phyloP scores from a whole-genome alignment of 2,888 invertebrate species.

The Branchellion lobata region DNA sequence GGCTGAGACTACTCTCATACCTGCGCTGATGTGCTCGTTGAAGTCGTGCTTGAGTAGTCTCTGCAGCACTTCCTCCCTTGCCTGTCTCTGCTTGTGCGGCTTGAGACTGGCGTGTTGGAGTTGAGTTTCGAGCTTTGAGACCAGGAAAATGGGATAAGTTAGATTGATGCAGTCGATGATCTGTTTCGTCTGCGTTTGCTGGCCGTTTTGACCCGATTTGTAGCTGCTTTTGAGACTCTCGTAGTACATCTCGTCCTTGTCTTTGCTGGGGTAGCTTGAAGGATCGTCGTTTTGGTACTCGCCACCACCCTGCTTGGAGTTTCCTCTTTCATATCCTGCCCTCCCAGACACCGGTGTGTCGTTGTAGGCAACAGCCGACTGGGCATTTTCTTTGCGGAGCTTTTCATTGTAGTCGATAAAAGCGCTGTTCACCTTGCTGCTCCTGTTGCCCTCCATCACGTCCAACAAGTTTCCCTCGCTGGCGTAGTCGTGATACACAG shows the following conservation, averaged over 20 bases:
- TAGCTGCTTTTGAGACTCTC: neutral
- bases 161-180: neutral
- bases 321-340: too few species aligned
- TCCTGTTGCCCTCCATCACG: neutral
- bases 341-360: too few species aligned
- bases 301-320: neutral
- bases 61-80: neutral
- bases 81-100: slow-evolving; percentile 2
- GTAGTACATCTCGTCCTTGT: neutral
- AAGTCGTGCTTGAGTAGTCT: neutral
- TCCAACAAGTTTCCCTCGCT: neutral
- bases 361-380: too few species aligned
- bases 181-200: too few species aligned
- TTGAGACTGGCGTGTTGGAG: neutral
- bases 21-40: slow-evolving; percentile 5
- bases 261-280: neutral
- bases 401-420: slow-evolving; percentile 3
- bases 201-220: too few species aligned
- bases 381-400: neutral
- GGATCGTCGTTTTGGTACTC: neutral
- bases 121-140: neutral
- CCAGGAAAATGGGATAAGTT: neutral
- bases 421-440: neutral
- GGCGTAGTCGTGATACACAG: neutral
- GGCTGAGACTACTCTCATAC: neutral